These are phyloP conservation scores for Clarias macrocephalus DNA, from an alignment of 2,113 vertebrate genomes.

Conservation along the genomic window DNA sequence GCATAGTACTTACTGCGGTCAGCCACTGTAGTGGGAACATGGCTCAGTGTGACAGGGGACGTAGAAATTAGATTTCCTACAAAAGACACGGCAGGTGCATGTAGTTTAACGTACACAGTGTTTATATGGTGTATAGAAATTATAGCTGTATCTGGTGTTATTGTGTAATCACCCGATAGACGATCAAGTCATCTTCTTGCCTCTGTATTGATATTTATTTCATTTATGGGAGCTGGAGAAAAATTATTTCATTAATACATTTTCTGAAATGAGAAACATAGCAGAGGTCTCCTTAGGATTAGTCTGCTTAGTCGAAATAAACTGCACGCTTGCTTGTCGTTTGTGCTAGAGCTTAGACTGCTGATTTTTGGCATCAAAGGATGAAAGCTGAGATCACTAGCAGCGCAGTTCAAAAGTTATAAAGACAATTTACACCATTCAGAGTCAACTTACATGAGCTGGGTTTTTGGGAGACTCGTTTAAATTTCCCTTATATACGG, in stretches of 20 bases:
- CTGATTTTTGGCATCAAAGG: neutral
- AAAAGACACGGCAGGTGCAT: neutral
- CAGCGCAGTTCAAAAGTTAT: neutral
- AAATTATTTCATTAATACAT: neutral
- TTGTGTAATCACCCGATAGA: neutral
- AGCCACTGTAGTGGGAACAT: too few species aligned
- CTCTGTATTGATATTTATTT: neutral
- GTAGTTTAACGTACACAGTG: neutral
- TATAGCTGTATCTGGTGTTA: neutral
- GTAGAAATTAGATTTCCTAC: neutral
- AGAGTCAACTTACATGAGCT: neutral
- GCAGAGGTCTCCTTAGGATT: neutral
- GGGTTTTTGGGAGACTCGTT: neutral
- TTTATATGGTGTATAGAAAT: neutral
- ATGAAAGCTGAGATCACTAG: slow-evolving; percentile 9
- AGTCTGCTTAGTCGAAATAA: neutral
- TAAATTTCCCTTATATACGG: neutral
- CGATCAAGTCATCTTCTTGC: neutral
- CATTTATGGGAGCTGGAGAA: neutral
- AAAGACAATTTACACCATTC: neutral
- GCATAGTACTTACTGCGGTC: too few species aligned
- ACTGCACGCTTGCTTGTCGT: neutral
- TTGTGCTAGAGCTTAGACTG: neutral
- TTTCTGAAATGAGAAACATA: slow-evolving; percentile 16
- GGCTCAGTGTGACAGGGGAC: too few species aligned